Conservation (phyloP, 2,888 invertebrate species). For the Hemaris fuciformis region DNA sequence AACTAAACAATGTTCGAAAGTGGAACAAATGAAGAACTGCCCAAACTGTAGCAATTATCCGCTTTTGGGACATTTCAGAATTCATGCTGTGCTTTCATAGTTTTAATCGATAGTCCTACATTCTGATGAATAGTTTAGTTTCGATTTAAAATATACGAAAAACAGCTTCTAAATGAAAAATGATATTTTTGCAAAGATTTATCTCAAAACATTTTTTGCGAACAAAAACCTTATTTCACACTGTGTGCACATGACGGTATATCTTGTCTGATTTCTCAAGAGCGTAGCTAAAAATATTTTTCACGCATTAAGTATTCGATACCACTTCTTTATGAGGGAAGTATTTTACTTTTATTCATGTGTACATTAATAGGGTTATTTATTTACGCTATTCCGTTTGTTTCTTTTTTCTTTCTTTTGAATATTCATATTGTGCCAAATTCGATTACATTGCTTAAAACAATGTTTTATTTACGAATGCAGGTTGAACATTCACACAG, state of each 20-base stretch:
- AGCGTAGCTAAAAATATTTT: conserved; percentile 56
- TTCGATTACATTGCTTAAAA: neutral
- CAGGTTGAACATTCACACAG: neutral
- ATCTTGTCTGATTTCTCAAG: conserved; percentile 65
- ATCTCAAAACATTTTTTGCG: conserved; percentile 52
- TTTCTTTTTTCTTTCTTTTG: conserved; percentile 20
- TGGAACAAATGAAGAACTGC: conserved; percentile 12
- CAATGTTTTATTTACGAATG: neutral
- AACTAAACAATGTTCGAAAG: conserved; percentile 18
- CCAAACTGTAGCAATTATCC: neutral
- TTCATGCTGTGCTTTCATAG: neutral
- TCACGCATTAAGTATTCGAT: conserved; percentile 34
- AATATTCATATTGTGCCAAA: neutral
- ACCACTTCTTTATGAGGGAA: conserved; percentile 6
- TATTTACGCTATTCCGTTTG: neutral
- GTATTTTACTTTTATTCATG: conserved; percentile 1
- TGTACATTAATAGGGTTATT: conserved; percentile 2
- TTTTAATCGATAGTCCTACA: neutral
- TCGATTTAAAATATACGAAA: conserved; percentile 1
- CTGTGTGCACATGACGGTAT: conserved; percentile 64
- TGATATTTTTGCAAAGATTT: conserved; percentile 38
- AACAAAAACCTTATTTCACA: conserved; percentile 74
- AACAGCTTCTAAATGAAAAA: conserved; percentile 22
- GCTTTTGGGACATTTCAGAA: conserved; percentile 1
- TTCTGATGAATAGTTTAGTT: neutral